These are phyloP conservation scores for Cossypha caffra DNA, from an alignment of 2,797 vertebrate genomes.

Conservation along the genomic window DNA sequence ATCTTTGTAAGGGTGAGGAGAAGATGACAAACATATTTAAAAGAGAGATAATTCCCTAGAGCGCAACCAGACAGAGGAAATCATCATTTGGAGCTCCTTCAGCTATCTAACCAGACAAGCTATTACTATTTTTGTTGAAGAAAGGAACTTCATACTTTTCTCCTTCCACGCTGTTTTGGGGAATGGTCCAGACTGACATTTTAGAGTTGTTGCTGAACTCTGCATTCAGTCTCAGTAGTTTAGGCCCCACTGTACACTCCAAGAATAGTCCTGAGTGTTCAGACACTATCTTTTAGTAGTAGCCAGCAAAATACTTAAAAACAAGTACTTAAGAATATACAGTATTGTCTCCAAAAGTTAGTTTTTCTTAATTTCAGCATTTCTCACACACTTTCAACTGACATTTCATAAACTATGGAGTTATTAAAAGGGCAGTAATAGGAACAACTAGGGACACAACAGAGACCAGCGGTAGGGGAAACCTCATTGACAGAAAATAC, in stretches of 20 bases:
- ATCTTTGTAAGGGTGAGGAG: constrained; percentile 11
- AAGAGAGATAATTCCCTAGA: constrained; percentile 14
- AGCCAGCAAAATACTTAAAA: background rate
- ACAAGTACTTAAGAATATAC: background rate
- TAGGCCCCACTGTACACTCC: background rate
- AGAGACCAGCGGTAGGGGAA: background rate
- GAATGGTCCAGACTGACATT: background rate
- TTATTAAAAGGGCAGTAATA: background rate
- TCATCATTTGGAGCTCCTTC: background rate
- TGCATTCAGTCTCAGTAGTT: background rate
- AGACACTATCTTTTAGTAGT: background rate
- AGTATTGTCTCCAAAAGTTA: background rate
- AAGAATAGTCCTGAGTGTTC: background rate
- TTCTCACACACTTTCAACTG: background rate
- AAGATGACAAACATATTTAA: background rate
- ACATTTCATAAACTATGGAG: background rate
- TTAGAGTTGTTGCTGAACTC: background rate
- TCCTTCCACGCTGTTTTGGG: background rate
- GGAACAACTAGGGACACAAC: background rate
- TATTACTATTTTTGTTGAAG: background rate
- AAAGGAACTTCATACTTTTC: background rate
- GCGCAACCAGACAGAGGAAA: background rate
- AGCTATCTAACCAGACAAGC: background rate
- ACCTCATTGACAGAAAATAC: background rate
- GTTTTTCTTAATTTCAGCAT: background rate